phyloP scores from a whole-genome alignment of 2,888 invertebrate species.

The Mesorhabditis spiculigera region DNA sequence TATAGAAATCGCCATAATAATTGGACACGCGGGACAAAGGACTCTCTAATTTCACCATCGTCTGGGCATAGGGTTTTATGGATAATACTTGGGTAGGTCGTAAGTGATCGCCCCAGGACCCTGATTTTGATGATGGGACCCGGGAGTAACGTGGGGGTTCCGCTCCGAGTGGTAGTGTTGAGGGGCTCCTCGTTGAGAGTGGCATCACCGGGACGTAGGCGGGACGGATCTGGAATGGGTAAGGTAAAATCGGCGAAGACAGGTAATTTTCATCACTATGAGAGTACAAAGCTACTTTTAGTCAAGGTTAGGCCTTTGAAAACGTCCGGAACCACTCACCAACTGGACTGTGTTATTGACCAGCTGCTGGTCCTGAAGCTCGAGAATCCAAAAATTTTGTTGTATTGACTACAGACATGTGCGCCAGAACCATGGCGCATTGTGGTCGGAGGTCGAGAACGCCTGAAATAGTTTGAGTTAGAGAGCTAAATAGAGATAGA shows the following conservation, averaged over 20 bases:
- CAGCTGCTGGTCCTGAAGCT: conserved; percentile 34
- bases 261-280: no score
- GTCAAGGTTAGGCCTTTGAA: no score
- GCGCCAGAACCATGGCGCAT: conserved; percentile 47
- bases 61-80: conserved; percentile 48
- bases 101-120: conserved; percentile 55
- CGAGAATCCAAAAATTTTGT: conserved; percentile 32
- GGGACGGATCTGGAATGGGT: conserved; percentile 24
- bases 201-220: conserved; percentile 18
- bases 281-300: no score
- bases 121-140: conserved; percentile 51
- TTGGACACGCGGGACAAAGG: not conserved
- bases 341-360: conserved; percentile 24
- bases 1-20: no score
- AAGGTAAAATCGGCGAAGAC: no score
- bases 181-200: conserved; percentile 9
- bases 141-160: conserved; percentile 22
- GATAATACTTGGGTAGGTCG: conserved; percentile 44
- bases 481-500: no score
- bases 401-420: conserved; percentile 44
- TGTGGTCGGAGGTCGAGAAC: conserved; percentile 52
- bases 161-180: conserved; percentile 11
- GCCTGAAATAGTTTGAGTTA: conserved; percentile 12
- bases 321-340: no score
- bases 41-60: conserved; percentile 27